These are phyloP conservation scores for Naso thynnoides DNA, from an alignment of 2,797 vertebrate genomes.

Conservation along the genomic window DNA sequence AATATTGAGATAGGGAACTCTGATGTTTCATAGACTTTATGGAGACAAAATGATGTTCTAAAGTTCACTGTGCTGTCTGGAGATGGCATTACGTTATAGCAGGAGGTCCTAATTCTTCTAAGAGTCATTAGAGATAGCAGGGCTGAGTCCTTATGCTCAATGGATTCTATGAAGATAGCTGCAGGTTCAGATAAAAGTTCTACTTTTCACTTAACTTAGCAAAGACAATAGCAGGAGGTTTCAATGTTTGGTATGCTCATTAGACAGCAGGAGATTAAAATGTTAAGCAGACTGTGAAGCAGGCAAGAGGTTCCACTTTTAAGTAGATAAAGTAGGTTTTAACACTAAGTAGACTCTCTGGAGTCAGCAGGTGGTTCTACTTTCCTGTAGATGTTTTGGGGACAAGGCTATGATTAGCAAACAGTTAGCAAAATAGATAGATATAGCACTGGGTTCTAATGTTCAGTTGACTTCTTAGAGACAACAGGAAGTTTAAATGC, in stretches of 20 bases:
- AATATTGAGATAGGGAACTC: no score
- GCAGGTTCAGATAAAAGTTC: background rate
- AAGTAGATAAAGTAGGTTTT: background rate
- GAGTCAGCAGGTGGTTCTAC: background rate
- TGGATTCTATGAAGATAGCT: no score
- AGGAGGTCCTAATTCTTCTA: no score
- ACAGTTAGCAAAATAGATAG: background rate
- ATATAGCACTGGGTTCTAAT: background rate
- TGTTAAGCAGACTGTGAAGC: no score
- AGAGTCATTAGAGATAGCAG: no score
- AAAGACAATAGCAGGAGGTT: background rate
- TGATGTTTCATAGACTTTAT: background rate
- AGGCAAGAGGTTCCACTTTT: background rate
- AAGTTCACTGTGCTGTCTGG: background rate
- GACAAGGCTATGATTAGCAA: no score
- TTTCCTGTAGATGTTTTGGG: background rate
- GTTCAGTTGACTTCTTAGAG: background rate
- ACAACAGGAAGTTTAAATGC: background rate
- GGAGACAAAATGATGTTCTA: background rate
- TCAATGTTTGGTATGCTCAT: background rate
- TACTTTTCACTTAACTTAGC: background rate
- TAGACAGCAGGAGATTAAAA: background rate
- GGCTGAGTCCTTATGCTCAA: no score
- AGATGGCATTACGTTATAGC: no score
- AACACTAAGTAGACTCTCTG: no score